Conservation (phyloP, 2,888 invertebrate genomes). For the Trissonchulus latispiculum region DNA sequence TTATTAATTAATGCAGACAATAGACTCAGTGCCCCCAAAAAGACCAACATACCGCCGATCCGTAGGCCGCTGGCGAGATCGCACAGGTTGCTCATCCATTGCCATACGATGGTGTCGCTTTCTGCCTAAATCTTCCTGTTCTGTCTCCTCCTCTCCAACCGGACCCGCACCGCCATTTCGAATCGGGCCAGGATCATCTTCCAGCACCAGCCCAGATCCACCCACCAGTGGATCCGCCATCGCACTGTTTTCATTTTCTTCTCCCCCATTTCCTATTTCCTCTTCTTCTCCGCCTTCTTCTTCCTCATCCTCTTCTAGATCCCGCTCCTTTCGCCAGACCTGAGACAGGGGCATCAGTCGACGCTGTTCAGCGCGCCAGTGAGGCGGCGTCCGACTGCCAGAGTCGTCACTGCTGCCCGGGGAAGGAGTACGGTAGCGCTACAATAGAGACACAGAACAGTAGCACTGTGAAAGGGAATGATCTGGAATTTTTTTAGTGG, state of each 20-base stretch:
- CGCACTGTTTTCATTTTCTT: not conserved
- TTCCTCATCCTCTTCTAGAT: not conserved
- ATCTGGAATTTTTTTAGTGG: no score
- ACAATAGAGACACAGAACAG: not conserved
- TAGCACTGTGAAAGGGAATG: not conserved
- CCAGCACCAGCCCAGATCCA: no score
- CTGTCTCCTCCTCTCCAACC: no score
- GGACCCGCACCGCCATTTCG: no score
- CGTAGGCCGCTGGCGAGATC: no score
- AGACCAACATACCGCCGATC: no score
- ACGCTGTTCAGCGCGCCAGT: constrained; percentile 20
- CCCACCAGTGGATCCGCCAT: constrained; percentile 44
- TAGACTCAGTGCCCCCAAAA: no score
- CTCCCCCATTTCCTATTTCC: not conserved
- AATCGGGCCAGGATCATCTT: no score
- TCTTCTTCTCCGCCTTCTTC: constrained; percentile 6
- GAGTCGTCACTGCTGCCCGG: constrained; percentile 5
- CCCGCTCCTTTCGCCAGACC: not conserved
- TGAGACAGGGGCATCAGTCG: constrained; percentile 2
- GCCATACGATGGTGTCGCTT: no score
- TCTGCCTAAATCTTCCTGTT: no score
- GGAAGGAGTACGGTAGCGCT: constrained; percentile 23
- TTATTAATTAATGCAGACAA: no score
- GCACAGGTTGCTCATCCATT: no score
- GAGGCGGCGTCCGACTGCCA: constrained; percentile 24